Conservation (phyloP, 2,888 invertebrate genomes). For the Synanthedon formicaeformis region DNA sequence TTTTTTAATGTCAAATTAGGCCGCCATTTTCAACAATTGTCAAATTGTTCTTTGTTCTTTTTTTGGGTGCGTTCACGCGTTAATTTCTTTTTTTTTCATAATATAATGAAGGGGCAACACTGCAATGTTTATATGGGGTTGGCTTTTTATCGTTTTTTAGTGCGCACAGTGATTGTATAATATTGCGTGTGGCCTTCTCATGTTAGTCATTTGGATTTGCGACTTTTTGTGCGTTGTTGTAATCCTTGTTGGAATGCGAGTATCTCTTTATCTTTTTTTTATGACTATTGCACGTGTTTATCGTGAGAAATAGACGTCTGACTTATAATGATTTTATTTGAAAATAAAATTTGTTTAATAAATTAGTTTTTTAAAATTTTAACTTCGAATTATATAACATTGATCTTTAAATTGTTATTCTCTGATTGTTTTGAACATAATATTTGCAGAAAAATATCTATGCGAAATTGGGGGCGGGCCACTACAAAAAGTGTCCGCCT, state of each 20-base stretch:
- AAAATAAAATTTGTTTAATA: too few species aligned
- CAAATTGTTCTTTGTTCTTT: conserved; percentile 30
- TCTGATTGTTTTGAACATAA: too few species aligned
- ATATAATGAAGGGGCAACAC: conserved; percentile 38
- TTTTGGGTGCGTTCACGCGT: conserved; percentile 55
- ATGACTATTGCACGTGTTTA: neutral
- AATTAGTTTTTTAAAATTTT: too few species aligned
- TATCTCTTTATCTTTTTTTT: neutral
- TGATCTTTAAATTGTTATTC: too few species aligned
- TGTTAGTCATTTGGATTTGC: conserved; percentile 25
- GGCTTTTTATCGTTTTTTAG: conserved; percentile 14
- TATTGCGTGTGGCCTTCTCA: conserved; percentile 40
- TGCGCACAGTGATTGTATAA: conserved; percentile 8
- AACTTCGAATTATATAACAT: too few species aligned
- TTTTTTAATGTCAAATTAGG: conserved; percentile 66
- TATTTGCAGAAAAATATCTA: too few species aligned
- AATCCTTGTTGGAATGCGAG: conserved; percentile 29
- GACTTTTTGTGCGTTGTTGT: conserved; percentile 14
- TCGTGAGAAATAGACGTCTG: too few species aligned
- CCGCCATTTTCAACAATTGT: conserved; percentile 51
- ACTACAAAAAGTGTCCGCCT: too few species aligned
- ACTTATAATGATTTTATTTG: too few species aligned
- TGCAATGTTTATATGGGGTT: conserved; percentile 24
- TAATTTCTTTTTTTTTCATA: conserved; percentile 24
- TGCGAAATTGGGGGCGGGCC: too few species aligned